phyloP scores from a whole-genome alignment of 2,888 invertebrate genomes.

The Eupelmus urozonus region DNA sequence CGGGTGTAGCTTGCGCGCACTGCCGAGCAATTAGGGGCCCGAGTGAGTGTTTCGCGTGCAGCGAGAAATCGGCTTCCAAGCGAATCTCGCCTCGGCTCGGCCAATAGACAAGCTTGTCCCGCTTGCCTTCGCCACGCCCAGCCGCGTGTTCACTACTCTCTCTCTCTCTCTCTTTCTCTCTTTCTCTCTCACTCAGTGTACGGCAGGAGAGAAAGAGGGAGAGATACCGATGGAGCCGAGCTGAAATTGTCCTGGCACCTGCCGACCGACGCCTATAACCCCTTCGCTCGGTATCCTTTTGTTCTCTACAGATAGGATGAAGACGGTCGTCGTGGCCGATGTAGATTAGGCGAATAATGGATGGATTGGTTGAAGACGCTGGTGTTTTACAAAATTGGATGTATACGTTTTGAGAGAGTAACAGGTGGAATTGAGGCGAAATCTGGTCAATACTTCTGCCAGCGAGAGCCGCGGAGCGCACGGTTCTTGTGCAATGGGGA shows the following conservation, averaged over 20 bases:
- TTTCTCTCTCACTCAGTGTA: constrained; percentile 1
- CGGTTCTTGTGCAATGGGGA: constrained; percentile 61
- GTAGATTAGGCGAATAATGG: too few relatives aligned
- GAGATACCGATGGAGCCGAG: constrained; percentile 21
- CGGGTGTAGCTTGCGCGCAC: neutral
- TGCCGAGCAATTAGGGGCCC: constrained; percentile 1
- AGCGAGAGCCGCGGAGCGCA: neutral
- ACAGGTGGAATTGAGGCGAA: neutral
- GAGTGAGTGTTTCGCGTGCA: constrained; percentile 22
- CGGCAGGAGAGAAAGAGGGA: neutral
- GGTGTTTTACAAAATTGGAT: too few relatives aligned
- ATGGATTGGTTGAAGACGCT: too few relatives aligned
- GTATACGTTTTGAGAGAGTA: constrained; percentile 2
- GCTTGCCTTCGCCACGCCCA: constrained; percentile 47
- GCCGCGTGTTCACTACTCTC: constrained; percentile 17
- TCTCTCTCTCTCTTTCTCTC: constrained; percentile 22
- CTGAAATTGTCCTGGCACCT: constrained; percentile 40
- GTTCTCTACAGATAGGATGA: too few relatives aligned
- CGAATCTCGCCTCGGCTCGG: constrained; percentile 31
- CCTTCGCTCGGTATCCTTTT: too few relatives aligned
- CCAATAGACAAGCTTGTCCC: constrained; percentile 40
- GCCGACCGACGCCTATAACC: constrained; percentile 6
- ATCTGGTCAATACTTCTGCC: constrained; percentile 58
- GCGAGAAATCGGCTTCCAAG: constrained; percentile 39
- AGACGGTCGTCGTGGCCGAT: too few relatives aligned